A percentile compares a stretch with the other conserved stretches of the same genome.
phyloP scores from a whole-genome alignment of 2,113 vertebrate genomes.

The Turnix velox region DNA sequence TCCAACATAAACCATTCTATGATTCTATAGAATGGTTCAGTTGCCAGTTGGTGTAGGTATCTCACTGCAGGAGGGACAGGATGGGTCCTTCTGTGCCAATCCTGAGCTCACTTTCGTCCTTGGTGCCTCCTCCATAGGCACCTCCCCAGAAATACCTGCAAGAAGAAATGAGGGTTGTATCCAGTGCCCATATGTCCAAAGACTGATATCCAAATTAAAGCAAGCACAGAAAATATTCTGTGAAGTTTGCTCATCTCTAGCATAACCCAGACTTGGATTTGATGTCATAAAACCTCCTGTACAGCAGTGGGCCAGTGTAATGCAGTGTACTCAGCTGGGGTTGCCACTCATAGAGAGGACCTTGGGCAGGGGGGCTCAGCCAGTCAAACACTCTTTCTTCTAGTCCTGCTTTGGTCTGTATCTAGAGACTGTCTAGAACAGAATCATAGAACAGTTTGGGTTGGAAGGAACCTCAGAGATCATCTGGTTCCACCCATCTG shows the following conservation, averaged over 20 bases:
- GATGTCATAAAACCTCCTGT: background rate
- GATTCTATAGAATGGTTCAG: too few species aligned
- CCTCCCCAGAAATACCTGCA: background rate
- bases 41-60: background rate
- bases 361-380: background rate
- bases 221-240: background rate
- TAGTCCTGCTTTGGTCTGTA: background rate
- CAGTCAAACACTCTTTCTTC: background rate
- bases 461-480: too few species aligned
- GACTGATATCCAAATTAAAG: background rate
- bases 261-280: background rate
- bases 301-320: background rate
- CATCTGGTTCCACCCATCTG: too few species aligned
- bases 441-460: too few species aligned
- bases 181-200: background rate
- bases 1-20: too few species aligned
- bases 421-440: background rate
- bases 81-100: background rate
- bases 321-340: background rate
- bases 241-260: background rate
- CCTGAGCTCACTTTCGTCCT: background rate
- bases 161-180: background rate
- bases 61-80: fast-evolving
- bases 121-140: background rate
- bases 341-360: background rate